phyloP scores from a whole-genome alignment of 23 tunicate species.

The Halocynthia aurantium region DNA sequence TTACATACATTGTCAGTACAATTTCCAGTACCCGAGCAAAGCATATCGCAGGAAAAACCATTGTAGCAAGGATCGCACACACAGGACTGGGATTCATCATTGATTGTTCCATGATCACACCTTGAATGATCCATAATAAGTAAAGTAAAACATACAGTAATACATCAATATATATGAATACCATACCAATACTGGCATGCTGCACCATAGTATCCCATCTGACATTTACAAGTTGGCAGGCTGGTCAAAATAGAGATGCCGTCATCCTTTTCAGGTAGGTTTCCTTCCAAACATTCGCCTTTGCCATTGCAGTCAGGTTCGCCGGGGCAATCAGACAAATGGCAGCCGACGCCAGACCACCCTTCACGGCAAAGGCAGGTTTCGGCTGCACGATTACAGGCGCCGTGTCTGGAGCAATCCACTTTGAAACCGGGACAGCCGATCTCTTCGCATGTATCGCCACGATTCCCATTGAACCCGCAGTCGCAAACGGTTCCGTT shows the following conservation, averaged over 20 bases:
- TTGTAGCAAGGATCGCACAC: constrained; percentile 24
- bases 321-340: constrained; percentile 29
- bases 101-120: constrained; percentile 18
- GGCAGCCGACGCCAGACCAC: constrained; percentile 28
- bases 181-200: constrained; percentile 16
- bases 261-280: constrained; percentile 13
- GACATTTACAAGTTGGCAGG: constrained; percentile 18
- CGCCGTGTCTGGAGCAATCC: constrained; percentile 27
- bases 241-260: constrained; percentile 3
- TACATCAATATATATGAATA: no score
- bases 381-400: constrained; percentile 13
- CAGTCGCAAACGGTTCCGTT: constrained; percentile 16
- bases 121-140: background rate
- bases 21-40: constrained; percentile 18
- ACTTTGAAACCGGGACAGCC: constrained; percentile 22
- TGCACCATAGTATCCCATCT: constrained; percentile 19
- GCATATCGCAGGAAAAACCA: constrained; percentile 14
- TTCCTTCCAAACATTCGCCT: constrained; percentile 17
- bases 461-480: constrained; percentile 28
- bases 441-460: constrained; percentile 11
- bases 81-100: constrained; percentile 23
- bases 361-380: constrained; percentile 18
- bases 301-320: constrained; percentile 23
- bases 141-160: no score
- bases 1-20: constrained; percentile 17